phyloP scores from a whole-genome alignment of 2,797 vertebrate genomes.

The Hydrolagus colliei region DNA sequence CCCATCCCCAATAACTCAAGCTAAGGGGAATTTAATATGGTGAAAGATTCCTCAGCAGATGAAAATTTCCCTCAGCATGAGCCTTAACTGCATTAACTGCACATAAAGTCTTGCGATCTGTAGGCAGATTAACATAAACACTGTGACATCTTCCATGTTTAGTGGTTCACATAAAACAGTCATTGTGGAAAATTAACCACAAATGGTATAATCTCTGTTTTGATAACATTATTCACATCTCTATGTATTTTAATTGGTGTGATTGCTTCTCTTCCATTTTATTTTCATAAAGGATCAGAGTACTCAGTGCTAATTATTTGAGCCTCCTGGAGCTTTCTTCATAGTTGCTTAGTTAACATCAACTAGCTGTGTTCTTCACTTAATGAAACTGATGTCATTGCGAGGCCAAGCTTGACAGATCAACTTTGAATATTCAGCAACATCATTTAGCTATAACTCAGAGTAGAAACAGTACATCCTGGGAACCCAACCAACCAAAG shows the following conservation, averaged over 20 bases:
- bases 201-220: neutral
- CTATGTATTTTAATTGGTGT: neutral
- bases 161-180: too few species aligned
- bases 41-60: neutral
- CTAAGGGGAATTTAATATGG: neutral
- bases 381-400: neutral
- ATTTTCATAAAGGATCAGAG: neutral
- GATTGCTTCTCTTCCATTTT: neutral
- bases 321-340: neutral
- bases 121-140: neutral
- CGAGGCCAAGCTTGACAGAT: conserved; percentile 1
- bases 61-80: neutral
- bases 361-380: neutral
- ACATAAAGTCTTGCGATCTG: neutral
- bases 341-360: neutral
- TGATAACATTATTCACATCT: neutral
- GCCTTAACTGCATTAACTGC: neutral
- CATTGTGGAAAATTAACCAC: neutral
- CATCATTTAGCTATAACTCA: neutral
- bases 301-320: neutral
- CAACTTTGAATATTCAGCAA: neutral
- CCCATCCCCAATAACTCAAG: neutral
- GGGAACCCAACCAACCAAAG: neutral
- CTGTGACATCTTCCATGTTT: too few species aligned
- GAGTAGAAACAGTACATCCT: neutral